Percentiles rank a stretch among this genome's conserved stretches.
These are phyloP conservation scores for Sitobion miscanthi DNA, from an alignment of 1,140 invertebrate species.

Conservation along the genomic window DNA sequence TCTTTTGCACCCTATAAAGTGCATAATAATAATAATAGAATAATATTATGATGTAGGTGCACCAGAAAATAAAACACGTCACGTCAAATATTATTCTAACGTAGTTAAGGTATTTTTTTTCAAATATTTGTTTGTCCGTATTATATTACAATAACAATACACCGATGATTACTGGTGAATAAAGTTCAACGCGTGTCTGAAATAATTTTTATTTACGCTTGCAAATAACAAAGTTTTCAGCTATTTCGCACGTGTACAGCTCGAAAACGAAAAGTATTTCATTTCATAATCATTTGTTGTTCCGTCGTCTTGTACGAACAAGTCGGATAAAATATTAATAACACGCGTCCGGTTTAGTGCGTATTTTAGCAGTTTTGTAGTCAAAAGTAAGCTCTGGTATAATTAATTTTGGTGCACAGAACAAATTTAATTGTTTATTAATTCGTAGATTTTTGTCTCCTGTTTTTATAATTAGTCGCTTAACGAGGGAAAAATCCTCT, in stretches of 20 bases:
- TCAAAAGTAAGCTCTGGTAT: conserved; percentile 10
- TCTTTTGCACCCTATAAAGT: not conserved
- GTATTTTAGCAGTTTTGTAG: not conserved
- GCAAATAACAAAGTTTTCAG: not conserved
- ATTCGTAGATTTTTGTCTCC: conserved; percentile 31
- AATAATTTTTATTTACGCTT: not conserved
- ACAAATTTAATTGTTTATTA: conserved; percentile 47
- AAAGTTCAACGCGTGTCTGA: not conserved
- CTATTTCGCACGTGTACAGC: not conserved
- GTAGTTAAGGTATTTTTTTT: not conserved
- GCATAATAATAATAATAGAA: not conserved
- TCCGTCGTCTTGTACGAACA: not conserved
- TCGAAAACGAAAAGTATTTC: not conserved
- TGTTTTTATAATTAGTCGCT: conserved; percentile 39
- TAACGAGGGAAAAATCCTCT: not conserved
- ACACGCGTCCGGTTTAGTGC: not conserved
- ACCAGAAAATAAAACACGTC: not conserved
- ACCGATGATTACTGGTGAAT: not conserved
- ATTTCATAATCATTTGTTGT: not conserved
- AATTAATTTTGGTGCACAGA: not conserved
- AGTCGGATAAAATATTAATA: not conserved
- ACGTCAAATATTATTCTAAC: not conserved
- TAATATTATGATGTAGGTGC: not conserved
- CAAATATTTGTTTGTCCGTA: not conserved
- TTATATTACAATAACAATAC: not conserved